phyloP scores from a whole-genome alignment of 2,113 vertebrate species.

The Ivindomyrus marchei region DNA sequence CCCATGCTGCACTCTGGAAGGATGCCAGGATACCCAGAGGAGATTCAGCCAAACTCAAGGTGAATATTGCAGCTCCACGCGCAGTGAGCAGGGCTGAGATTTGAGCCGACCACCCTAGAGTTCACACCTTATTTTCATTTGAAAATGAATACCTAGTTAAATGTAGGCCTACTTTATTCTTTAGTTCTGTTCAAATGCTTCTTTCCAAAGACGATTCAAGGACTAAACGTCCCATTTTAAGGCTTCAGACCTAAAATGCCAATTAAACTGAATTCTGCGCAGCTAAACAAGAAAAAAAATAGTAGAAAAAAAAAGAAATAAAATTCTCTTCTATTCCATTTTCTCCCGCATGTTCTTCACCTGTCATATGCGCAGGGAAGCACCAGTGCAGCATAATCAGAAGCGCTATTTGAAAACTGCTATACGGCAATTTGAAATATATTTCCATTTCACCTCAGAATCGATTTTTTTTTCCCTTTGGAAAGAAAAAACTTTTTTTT shows the following conservation, averaged over 20 bases:
- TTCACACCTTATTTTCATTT: neutral
- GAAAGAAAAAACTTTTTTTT: neutral
- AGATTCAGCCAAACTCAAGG: neutral
- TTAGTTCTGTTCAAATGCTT: neutral
- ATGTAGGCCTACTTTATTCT: neutral
- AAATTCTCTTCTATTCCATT: neutral
- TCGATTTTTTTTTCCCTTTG: neutral
- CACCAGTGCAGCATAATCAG: neutral
- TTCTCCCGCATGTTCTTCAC: neutral
- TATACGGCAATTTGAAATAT: neutral
- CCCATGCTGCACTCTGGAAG: neutral
- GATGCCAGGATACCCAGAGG: neutral
- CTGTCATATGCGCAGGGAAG: neutral
- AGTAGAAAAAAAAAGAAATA: neutral
- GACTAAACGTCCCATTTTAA: neutral
- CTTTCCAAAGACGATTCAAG: neutral
- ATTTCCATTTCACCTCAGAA: neutral
- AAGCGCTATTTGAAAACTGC: neutral
- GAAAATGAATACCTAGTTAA: neutral
- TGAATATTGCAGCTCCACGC: neutral
- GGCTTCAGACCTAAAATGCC: neutral
- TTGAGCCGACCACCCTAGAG: neutral
- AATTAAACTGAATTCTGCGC: neutral
- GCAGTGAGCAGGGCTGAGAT: neutral
- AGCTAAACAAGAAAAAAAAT: conserved; percentile 2